These are phyloP conservation scores for Tachuris rubrigastra DNA, from an alignment of 2,113 vertebrate genomes.

Conservation along the genomic window DNA sequence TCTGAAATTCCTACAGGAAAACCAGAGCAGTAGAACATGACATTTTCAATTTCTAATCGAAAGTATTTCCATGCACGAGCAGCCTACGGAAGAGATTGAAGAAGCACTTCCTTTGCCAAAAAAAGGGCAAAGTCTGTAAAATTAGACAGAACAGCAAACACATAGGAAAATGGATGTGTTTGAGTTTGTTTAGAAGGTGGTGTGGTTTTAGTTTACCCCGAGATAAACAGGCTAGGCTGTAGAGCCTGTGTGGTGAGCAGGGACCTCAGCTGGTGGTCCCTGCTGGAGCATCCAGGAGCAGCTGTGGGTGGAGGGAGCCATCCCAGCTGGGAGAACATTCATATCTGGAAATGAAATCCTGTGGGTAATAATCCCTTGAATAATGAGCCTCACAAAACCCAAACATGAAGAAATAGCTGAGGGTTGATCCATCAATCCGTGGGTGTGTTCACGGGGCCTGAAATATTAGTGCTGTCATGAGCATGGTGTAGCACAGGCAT, in stretches of 20 bases:
- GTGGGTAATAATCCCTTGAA: background rate
- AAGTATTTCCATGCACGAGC: background rate
- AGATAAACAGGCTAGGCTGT: background rate
- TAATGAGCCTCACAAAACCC: background rate
- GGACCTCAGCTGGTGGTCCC: background rate
- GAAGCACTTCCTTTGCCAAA: background rate
- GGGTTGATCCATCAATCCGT: background rate
- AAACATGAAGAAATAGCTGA: background rate
- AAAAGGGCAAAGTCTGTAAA: background rate
- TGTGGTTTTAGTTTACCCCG: background rate
- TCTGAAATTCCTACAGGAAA: background rate
- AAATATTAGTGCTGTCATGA: background rate
- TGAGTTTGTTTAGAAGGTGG: background rate
- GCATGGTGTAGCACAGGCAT: background rate
- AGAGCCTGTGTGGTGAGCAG: background rate
- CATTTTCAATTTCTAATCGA: background rate
- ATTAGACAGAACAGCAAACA: background rate
- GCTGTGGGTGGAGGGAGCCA: accelerated
- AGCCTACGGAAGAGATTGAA: background rate
- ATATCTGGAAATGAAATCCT: background rate
- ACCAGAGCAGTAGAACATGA: background rate
- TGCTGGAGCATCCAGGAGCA: background rate
- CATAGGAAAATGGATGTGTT: background rate
- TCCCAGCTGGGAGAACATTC: accelerated
- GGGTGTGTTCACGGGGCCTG: background rate